Evolutionary conservation across 2,113 vertebrate genomes (phyloP).

Genomic region (Cyanoliseus patagonus): DNA sequence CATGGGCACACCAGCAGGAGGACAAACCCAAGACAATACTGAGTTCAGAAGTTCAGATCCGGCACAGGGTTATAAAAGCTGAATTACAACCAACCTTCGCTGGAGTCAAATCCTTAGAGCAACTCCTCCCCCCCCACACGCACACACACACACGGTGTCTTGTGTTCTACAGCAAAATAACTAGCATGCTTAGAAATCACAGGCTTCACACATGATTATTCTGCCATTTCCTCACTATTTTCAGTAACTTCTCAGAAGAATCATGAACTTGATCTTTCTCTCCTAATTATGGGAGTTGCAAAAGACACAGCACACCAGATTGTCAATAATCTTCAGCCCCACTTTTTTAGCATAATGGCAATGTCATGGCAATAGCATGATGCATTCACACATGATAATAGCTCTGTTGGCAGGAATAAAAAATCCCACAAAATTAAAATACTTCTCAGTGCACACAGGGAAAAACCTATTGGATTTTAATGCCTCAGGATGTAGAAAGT

Average conservation of each 20-base stretch:
- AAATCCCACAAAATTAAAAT: neutral
- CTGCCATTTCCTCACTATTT: neutral
- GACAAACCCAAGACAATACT: slow-evolving; percentile 14
- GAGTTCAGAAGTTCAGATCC: slow-evolving; percentile 58
- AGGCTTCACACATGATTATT: neutral
- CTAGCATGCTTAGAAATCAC: neutral
- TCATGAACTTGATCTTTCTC: neutral
- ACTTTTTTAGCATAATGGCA: neutral
- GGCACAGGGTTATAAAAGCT: neutral
- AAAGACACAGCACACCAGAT: neutral
- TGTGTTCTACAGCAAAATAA: neutral
- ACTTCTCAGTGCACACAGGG: neutral
- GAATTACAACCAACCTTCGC: neutral
- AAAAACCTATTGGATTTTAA: neutral
- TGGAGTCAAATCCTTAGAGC: neutral
- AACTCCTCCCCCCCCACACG: neutral
- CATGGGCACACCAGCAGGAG: slow-evolving; percentile 4
- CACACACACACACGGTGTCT: neutral
- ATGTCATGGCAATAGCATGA: neutral
- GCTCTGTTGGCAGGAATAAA: neutral
- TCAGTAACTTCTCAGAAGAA: neutral
- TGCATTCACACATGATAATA: neutral
- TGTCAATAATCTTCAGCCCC: neutral
- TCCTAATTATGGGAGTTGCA: neutral
- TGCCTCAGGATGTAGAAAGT: neutral